Conservation (phyloP, 2,113 vertebrate species). For the Macquaria ambigua region DNA sequence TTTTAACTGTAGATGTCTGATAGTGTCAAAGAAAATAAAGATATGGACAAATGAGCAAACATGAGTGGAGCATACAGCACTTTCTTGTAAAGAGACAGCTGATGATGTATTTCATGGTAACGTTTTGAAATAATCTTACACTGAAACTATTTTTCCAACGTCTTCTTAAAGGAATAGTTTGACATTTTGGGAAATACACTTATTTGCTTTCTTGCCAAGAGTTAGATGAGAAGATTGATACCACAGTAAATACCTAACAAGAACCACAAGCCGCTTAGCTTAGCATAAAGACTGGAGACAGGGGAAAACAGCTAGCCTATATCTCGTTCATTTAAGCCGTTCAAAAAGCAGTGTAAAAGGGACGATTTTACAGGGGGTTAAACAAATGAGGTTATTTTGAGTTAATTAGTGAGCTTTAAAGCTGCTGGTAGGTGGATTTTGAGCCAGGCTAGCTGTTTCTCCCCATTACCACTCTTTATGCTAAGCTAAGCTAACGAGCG, state of each 20-base stretch:
- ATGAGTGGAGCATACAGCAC: neutral
- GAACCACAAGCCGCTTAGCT: neutral
- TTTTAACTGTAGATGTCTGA: slow-evolving; percentile 84
- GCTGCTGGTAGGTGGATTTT: neutral
- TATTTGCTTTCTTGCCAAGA: neutral
- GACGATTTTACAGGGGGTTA: neutral
- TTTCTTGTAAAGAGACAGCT: neutral
- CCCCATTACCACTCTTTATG: neutral
- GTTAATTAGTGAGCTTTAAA: neutral
- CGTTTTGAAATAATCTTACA: neutral
- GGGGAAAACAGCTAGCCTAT: neutral
- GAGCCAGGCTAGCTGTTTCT: neutral
- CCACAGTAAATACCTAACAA: neutral
- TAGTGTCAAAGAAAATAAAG: slow-evolving; percentile 84
- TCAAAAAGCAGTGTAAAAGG: neutral
- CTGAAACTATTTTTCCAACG: neutral
- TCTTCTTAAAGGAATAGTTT: neutral
- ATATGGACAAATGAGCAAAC: slow-evolving; percentile 67
- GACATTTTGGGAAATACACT: neutral
- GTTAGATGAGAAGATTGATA: neutral
- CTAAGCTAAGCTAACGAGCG: neutral
- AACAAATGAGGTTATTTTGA: neutral
- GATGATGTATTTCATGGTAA: neutral
- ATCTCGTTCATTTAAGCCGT: neutral
- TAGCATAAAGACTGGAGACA: neutral